phyloP scores from a whole-genome alignment of 2,888 invertebrate species.

The Cryptus armator region DNA sequence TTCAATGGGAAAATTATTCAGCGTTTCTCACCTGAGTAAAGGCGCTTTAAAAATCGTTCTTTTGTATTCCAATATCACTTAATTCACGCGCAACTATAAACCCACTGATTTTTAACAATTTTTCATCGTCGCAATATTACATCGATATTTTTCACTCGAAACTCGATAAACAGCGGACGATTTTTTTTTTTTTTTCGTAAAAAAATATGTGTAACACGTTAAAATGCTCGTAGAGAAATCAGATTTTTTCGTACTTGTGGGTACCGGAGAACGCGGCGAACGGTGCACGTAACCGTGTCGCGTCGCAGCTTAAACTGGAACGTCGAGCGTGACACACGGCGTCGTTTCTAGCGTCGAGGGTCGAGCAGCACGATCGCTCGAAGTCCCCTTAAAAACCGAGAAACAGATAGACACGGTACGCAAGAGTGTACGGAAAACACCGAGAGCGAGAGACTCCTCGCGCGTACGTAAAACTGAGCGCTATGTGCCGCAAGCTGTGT shows the following conservation, averaged over 20 bases:
- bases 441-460: not conserved
- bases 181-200: too few relatives aligned
- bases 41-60: not conserved
- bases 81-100: not conserved
- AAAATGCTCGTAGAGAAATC: conserved; percentile 20
- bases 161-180: too few relatives aligned
- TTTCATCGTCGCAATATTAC: not conserved
- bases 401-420: conserved; percentile 14
- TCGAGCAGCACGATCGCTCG: conserved; percentile 4
- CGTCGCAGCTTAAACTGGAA: conserved; percentile 81
- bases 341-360: conserved; percentile 56
- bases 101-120: not conserved
- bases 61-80: not conserved
- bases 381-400: conserved; percentile 61
- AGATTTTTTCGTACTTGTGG: conserved; percentile 12
- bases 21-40: not conserved
- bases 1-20: not conserved
- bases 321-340: conserved; percentile 77
- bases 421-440: conserved; percentile 14
- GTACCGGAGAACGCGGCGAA: conserved; percentile 18
- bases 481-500: conserved; percentile 9
- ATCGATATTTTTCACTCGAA: too few relatives aligned
- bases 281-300: conserved; percentile 73
- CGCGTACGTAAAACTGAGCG: not conserved
- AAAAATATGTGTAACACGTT: too few relatives aligned